These are phyloP conservation scores for Escarpia spicata DNA, from an alignment of 2,888 invertebrate genomes.

Conservation along the genomic window DNA sequence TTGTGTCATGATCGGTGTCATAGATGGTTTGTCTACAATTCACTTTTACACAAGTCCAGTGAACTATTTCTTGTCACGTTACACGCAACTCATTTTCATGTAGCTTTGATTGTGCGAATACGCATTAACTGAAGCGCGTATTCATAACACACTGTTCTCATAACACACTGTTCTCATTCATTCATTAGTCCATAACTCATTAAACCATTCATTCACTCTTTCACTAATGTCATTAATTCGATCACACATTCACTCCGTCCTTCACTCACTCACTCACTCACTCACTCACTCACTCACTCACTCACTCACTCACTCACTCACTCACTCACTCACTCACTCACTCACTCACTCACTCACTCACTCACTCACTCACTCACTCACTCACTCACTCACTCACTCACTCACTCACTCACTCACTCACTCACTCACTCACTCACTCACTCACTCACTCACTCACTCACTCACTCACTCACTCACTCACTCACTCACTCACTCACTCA, in stretches of 20 bases:
- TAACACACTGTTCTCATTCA: background rate
- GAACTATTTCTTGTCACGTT: too few relatives aligned
- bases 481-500: background rate
- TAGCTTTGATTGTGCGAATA: background rate
- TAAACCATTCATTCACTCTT: background rate
- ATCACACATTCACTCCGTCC: too few relatives aligned
- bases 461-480: background rate
- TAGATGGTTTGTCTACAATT: too few relatives aligned
- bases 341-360: background rate
- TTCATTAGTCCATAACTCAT: background rate
- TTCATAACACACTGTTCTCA: background rate
- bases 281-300: slow-evolving; percentile 20
- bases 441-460: slow-evolving; percentile 22
- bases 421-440: slow-evolving; percentile 23
- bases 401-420: background rate
- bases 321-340: background rate
- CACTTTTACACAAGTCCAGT: too few relatives aligned
- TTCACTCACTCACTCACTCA: slow-evolving; percentile 19
- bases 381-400: background rate
- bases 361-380: background rate
- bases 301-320: too few relatives aligned
- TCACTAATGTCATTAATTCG: too few relatives aligned
- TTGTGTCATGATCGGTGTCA: too few relatives aligned
- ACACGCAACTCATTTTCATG: too few relatives aligned
- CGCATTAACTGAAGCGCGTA: background rate